Conservation (phyloP, 2,888 invertebrate species). For the Zaprionus bogoriensis region DNA sequence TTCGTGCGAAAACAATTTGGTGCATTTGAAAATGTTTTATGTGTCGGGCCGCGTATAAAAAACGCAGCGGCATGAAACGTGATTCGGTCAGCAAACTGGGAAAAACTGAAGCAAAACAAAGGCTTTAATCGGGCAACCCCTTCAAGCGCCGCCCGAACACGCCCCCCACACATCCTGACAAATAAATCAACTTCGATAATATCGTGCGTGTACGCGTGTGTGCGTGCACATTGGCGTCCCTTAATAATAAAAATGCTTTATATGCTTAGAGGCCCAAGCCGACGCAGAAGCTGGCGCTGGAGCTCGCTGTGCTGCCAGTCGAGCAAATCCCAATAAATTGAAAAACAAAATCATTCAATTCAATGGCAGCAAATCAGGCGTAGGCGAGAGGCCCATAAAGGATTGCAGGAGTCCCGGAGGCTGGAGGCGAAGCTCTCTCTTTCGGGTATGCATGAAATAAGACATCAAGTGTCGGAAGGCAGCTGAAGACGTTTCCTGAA, state of each 20-base stretch:
- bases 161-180: slow-evolving; percentile 36
- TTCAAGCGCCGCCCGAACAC: slow-evolving; percentile 7
- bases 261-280: slow-evolving; percentile 30
- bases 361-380: slow-evolving; percentile 75
- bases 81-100: slow-evolving; percentile 65
- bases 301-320: slow-evolving; percentile 17
- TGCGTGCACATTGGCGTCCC: slow-evolving; percentile 28
- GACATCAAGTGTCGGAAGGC: slow-evolving; percentile 56
- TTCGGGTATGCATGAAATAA: slow-evolving; percentile 47
- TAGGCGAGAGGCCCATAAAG: slow-evolving; percentile 53
- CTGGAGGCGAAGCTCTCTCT: slow-evolving; percentile 11
- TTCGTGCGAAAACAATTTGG: slow-evolving; percentile 68
- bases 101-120: slow-evolving; percentile 14
- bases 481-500: neutral
- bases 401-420: slow-evolving; percentile 16
- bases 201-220: slow-evolving; percentile 48
- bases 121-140: slow-evolving; percentile 47
- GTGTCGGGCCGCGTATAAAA: slow-evolving; percentile 54
- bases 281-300: slow-evolving; percentile 5
- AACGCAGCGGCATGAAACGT: slow-evolving; percentile 56
- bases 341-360: slow-evolving; percentile 79
- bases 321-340: slow-evolving; percentile 76
- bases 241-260: slow-evolving; percentile 56
- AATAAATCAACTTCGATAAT: slow-evolving; percentile 77
- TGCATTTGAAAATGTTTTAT: slow-evolving; percentile 52